phyloP scores from a whole-genome alignment of 2,888 invertebrate genomes.

The Drosophila emarginata region DNA sequence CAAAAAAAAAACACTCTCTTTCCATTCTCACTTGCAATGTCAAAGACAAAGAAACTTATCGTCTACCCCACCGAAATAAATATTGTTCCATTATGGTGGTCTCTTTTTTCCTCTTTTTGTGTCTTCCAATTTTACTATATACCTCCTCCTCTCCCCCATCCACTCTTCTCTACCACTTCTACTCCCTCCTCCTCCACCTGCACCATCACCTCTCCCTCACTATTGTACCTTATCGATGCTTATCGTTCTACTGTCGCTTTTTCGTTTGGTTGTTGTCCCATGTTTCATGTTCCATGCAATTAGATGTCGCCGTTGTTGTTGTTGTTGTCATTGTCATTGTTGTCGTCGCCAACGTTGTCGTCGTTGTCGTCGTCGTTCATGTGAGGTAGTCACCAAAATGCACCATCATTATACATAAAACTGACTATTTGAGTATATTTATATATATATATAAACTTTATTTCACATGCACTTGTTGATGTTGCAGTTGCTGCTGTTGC shows the following conservation, averaged over 20 bases:
- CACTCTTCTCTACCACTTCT: background rate
- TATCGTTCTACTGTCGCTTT: conserved; percentile 33
- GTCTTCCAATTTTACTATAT: no score
- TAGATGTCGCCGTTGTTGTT: conserved; percentile 40
- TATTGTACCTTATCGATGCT: conserved; percentile 59
- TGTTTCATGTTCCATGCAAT: conserved; percentile 39
- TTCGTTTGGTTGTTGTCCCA: background rate
- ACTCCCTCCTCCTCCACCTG: background rate
- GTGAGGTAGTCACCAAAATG: conserved; percentile 41
- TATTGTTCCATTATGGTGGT: background rate
- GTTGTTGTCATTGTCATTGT: background rate
- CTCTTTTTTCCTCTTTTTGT: background rate
- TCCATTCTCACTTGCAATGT: no score
- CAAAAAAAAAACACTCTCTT: no score
- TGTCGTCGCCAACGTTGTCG: background rate
- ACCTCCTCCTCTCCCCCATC: background rate
- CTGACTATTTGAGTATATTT: conserved; percentile 1
- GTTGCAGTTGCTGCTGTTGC: conserved; percentile 31
- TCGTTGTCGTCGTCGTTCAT: background rate
- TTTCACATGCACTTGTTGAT: conserved; percentile 69
- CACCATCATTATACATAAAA: background rate
- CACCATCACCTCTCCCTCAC: conserved; percentile 35
- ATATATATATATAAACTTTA: conserved; percentile 43
- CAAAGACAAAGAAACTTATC: background rate
- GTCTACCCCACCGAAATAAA: background rate